Base-by-base conservation (phyloP, 2,113 vertebrate species). In the Pangasianodon hypophthalmus region DNA sequence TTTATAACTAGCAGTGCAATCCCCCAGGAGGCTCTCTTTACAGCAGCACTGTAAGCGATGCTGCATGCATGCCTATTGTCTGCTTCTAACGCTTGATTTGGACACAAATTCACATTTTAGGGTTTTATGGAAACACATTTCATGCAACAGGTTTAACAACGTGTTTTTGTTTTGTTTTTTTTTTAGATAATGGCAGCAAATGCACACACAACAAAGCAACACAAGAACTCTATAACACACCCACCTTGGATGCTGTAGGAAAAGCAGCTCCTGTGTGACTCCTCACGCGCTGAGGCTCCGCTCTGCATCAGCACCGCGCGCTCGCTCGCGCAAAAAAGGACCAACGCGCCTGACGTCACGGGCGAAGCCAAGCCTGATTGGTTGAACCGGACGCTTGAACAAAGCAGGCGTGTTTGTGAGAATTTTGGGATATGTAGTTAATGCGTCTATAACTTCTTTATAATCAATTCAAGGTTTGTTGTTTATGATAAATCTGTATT, bases 291-390 rank as follows among this genome's bases (percentile, higher is more conserved):
- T 46, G 64, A 81, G 75, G 85, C 84, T 88, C 86, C 73, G 46
- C 90, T 93, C 91, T 90, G 89, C 91, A 85, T 88, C 91, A 89
- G 90, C 58, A 88, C 84, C 85, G 67, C 84, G 73, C 56, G 90
- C 88, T 92, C 92, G 94, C 94, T 92, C 92, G 94, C 94, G 94
- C 95, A 94, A 94, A 95, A 95, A 93, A 50, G 89, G 44, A 84
- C 80, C n/a, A 29, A 79, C 79, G 84, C 14, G 0, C 1, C 0
- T 26, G 10, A 90, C 94, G 94, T 95, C 93, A 94, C 14, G 37
- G 0, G 10, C 41, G 0, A 32, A n/a, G 24, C 3, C 84, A 26
- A 50, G 37, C 1, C 3, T 84, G 58, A 95, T 96, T 95, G 95
- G 96, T 21, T 84, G 48, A 75, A 79, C 67, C 48, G 37, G 62